A percentile compares a stretch with the other conserved stretches of the same genome.
Conservation (phyloP, 2,113 vertebrate genomes). For the Entomyzon cyanotis region DNA sequence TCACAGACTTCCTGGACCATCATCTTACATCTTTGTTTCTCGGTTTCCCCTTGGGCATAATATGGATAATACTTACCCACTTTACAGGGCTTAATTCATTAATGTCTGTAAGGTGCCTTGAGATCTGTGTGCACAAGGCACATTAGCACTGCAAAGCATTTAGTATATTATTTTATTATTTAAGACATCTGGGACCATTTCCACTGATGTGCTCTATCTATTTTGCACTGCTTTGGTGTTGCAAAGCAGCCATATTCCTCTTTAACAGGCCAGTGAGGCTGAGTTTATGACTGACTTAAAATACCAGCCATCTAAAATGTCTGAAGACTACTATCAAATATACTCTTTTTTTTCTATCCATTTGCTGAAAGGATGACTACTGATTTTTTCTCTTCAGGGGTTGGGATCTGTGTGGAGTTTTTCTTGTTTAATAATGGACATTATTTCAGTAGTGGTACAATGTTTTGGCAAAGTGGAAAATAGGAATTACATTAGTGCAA, state of each 20-base stretch:
- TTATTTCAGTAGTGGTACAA: not conserved
- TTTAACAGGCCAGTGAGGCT: slow-evolving; percentile 27
- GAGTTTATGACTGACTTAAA: slow-evolving; percentile 38
- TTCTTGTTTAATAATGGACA: not conserved
- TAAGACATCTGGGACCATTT: slow-evolving; percentile 68
- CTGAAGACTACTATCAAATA: not conserved
- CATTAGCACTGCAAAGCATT: slow-evolving; percentile 65
- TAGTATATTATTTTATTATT: slow-evolving; percentile 72
- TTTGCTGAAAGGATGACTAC: not conserved
- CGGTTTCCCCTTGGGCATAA: slow-evolving; percentile 54
- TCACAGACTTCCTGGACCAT: slow-evolving; percentile 55
- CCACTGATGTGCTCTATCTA: slow-evolving; percentile 57
- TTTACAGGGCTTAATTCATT: slow-evolving; percentile 68
- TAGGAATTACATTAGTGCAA: not conserved
- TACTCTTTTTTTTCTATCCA: not conserved
- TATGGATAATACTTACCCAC: slow-evolving; percentile 57
- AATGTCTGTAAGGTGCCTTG: slow-evolving; percentile 60
- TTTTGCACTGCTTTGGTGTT: slow-evolving; percentile 58
- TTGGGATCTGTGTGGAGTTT: not conserved
- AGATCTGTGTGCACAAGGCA: slow-evolving; percentile 56
- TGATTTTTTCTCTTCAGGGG: not conserved
- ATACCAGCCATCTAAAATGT: not conserved
- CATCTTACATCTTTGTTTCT: slow-evolving; percentile 66
- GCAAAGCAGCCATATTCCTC: slow-evolving; percentile 47
- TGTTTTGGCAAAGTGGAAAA: not conserved